Conservation (phyloP, 2,888 invertebrate species). For the Drosophila austrosaltans region DNA sequence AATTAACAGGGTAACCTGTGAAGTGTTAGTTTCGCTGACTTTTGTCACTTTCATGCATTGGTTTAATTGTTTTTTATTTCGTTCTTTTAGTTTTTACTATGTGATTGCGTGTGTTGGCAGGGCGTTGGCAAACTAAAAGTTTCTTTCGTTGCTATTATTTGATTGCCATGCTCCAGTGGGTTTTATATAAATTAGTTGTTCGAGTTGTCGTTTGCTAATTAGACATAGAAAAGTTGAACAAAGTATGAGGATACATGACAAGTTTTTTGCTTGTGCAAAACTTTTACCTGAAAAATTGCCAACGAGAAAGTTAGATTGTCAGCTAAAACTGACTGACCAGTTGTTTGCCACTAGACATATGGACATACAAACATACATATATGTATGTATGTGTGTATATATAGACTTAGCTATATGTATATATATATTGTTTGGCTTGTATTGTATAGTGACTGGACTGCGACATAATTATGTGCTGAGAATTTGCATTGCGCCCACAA, state of each 20-base stretch:
- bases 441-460: conserved; percentile 31
- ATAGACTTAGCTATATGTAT: neutral
- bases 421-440: conserved; percentile 40
- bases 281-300: conserved; percentile 29
- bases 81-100: conserved; percentile 13
- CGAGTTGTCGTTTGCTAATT: conserved; percentile 61
- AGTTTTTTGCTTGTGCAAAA: conserved; percentile 17
- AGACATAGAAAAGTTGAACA: conserved; percentile 56
- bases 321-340: conserved; percentile 17
- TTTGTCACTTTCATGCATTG: conserved; percentile 13
- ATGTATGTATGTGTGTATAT: neutral
- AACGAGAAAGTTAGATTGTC: conserved; percentile 24
- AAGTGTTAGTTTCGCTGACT: neutral
- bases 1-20: neutral
- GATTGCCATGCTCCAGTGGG: conserved; percentile 48
- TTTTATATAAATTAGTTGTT: conserved; percentile 62
- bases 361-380: conserved; percentile 30
- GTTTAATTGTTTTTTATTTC: neutral
- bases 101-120: conserved; percentile 47
- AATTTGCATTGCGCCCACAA: conserved; percentile 72
- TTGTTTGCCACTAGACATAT: neutral
- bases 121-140: conserved; percentile 67
- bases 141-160: conserved; percentile 44
- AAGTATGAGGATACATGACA: conserved; percentile 27
- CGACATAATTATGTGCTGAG: conserved; percentile 76